Conservation (phyloP, 2,888 invertebrate species). For the Platyscelio sp. region DNA sequence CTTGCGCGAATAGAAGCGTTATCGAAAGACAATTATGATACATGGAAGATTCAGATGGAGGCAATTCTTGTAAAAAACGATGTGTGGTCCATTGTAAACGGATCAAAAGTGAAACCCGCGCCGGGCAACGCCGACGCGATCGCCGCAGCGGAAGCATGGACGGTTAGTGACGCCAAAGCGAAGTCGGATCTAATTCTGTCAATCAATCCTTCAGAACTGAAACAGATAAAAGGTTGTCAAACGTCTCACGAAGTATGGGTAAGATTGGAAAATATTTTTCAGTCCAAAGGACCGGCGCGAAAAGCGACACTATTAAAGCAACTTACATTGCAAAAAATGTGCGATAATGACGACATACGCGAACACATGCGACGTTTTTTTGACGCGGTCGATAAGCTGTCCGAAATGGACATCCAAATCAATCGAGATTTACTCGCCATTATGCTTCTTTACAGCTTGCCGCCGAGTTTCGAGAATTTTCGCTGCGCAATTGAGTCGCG, state of each 20-base stretch:
- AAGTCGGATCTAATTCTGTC: background rate
- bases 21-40: constrained; percentile 4
- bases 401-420: background rate
- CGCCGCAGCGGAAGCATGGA: background rate
- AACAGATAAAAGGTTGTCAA: too few species aligned
- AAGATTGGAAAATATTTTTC: too few species aligned
- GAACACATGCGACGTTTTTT: background rate
- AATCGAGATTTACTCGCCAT: background rate
- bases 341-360: background rate
- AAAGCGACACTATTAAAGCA: background rate
- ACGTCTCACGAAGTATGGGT: too few species aligned
- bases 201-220: background rate
- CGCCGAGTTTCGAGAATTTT: background rate
- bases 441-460: background rate
- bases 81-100: background rate
- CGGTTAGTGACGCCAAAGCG: background rate
- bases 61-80: constrained; percentile 6
- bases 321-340: background rate
- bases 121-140: background rate
- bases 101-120: background rate
- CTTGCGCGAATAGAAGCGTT: background rate
- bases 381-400: background rate
- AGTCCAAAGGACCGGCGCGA: constrained; percentile 1
- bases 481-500: background rate
- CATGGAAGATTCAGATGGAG: constrained; percentile 5